Conservation (phyloP, 2,113 vertebrate species). For the Rhinoptilus africanus region DNA sequence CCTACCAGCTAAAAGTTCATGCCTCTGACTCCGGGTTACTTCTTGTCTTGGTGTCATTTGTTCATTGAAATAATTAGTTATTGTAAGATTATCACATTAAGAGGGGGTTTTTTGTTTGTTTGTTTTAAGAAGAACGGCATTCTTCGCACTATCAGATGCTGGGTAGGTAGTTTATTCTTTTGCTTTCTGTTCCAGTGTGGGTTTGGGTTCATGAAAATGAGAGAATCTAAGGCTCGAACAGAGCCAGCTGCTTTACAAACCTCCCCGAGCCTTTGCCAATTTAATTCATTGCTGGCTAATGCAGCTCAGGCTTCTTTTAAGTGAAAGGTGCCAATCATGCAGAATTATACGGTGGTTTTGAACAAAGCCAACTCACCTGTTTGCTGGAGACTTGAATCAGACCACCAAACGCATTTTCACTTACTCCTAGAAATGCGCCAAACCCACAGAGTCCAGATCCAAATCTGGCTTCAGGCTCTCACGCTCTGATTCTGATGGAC, state of each 20-base stretch:
- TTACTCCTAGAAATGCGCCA: neutral
- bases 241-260: neutral
- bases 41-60: neutral
- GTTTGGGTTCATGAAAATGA: constrained; percentile 1
- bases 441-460: constrained; percentile 27
- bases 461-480: neutral
- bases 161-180: neutral
- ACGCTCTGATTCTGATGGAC: neutral
- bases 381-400: constrained; percentile 33
- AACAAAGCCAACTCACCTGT: constrained; percentile 50
- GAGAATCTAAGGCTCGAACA: neutral
- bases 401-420: constrained; percentile 23
- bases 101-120: neutral
- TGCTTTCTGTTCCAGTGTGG: neutral
- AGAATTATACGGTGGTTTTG: constrained; percentile 26
- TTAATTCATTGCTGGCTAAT: neutral
- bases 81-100: constrained; percentile 17
- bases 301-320: neutral
- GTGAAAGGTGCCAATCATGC: constrained; percentile 12
- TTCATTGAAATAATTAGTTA: constrained; percentile 19
- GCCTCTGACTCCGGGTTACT: constrained; percentile 1
- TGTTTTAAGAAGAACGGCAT: neutral
- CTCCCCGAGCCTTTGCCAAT: neutral
- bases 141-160: neutral
- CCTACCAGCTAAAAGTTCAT: constrained; percentile 36